Base-by-base conservation (phyloP, 2,888 invertebrate genomes). In the Autographa pulchrina region DNA sequence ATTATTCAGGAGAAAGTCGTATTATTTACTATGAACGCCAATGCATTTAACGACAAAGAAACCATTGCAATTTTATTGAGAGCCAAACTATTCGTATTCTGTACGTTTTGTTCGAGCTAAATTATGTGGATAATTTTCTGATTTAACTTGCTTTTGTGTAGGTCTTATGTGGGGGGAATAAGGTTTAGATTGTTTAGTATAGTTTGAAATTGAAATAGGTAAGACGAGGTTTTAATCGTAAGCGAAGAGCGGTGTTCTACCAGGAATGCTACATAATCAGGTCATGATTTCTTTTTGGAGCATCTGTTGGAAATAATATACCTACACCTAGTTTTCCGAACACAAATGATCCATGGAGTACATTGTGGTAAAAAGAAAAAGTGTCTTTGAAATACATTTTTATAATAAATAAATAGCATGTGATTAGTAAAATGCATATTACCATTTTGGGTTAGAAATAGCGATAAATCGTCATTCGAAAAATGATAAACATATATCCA, bases 41-140 rank as follows among this genome's bases (percentile, higher is more conserved):
- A 85, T 86, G 77, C 78, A 85, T 83, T 80, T 81, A 84, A 80
- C 78, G 75, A 84, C 85, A 86, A 87, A 83, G 85, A 85, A 87
- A 87, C 85, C 79, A 78, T 85, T 84, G 85, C 84, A 82, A 87
- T 86, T 85, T 82, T 84, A 81, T 81, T 75, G 80, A 80, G 77
- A 72, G 62, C 68, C 74, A 48, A 78, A 75, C 80, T 78, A 87
- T 89, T 86, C 73, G 77, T 38, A 56, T 66, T 78, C 73, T 77
- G 78, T 82, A 68, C 62, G 72, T 77, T 84, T 76, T 75, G 78
- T 80, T 56, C 8, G 71, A 32, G 35, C 65, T 77, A 62, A 83
- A 75, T 75, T 77, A 84, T 76, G 77, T 76, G 71, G 67, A 77
- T 70, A 72, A 66, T 73, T 48, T 71, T 65, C 59, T 68, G 18